phyloP scores from a whole-genome alignment of 2,888 invertebrate species.

The Drosophila mettleri region DNA sequence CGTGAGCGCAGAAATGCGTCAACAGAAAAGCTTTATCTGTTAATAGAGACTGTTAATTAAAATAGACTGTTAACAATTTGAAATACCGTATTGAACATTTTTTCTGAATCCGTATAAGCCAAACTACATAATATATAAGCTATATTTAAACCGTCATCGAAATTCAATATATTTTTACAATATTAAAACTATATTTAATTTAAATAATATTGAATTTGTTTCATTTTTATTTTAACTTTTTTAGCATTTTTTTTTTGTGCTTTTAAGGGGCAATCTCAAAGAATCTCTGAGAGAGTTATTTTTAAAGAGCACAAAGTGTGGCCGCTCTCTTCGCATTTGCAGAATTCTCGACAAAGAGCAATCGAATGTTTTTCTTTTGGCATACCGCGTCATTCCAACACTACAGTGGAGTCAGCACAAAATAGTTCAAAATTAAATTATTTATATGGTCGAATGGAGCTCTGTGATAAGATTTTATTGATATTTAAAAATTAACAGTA shows the following conservation, averaged over 20 bases:
- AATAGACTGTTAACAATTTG: too few species aligned
- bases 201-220: too few species aligned
- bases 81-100: too few species aligned
- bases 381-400: slow-evolving; percentile 46
- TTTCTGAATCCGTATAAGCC: too few species aligned
- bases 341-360: slow-evolving; percentile 32
- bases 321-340: slow-evolving; percentile 39
- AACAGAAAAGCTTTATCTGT: slow-evolving; percentile 2
- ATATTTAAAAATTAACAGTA: too few species aligned
- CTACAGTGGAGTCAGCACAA: slow-evolving; percentile 27
- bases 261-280: slow-evolving; percentile 19
- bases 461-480: neutral
- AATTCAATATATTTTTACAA: too few species aligned
- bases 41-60: slow-evolving; percentile 1
- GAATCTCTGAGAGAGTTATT: neutral
- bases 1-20: slow-evolving; percentile 5
- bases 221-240: neutral
- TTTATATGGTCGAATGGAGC: accelerated
- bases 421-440: neutral
- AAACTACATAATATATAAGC: neutral
- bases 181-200: too few species aligned
- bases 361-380: slow-evolving; percentile 27
- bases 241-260: slow-evolving; percentile 2
- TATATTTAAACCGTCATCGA: too few species aligned
- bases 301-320: slow-evolving; percentile 19